Base-by-base conservation (phyloP, 2,888 invertebrate species). In the Megastigmus dorsalis region DNA sequence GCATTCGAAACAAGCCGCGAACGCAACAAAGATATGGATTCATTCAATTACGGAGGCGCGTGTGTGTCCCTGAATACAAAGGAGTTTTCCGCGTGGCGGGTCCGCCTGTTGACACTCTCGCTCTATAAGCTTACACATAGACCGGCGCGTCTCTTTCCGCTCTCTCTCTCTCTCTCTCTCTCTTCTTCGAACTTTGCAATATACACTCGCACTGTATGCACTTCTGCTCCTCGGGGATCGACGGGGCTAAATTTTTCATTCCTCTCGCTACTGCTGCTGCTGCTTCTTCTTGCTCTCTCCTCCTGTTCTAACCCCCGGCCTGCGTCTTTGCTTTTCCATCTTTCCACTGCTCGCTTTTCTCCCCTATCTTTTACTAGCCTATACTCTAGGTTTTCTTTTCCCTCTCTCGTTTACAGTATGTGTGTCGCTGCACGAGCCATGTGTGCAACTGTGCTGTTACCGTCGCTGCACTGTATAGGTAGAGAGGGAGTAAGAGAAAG, bases 1-100 rank as follows among this genome's bases (percentile, higher is more conserved):
- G 69, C 74, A 77, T 75, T 70, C 75, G 68, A 76, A 79, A 78
- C 78, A 77, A 80, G 77, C 73, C 76, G 48, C 77, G 60, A 57
- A 65, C n/a, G 71, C 63, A 71, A 76, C 77, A 68, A 76, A 79
- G 74, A 76, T 76, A 76, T 79, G 77, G 73, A 73, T 73, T 73
- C 73, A 67, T 73, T 73, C 73, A 73, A 67, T 73, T 67, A 73
- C 66, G 52, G 20, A 9, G 65, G 57, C 33, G 45, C 59, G 45
- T 60, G 54, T 60, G 57, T 54, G 73, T 52, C 66, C n/a, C 45
- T 28, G 73, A 67, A 73, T 73, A 73, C 73, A 67, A 67, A 72
- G 66, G 73, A 73, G 73, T 54, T 72, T 66, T 54, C n/a, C n/a
- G n/a, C n/a, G n/a, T n/a, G n/a, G n/a, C n/a, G 52, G 30, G 48